Percentiles rank a stretch among this genome's conserved stretches.
These are phyloP conservation scores for Trachops cirrhosus DNA, from an alignment of 2,797 vertebrate species.

Conservation along the genomic window DNA sequence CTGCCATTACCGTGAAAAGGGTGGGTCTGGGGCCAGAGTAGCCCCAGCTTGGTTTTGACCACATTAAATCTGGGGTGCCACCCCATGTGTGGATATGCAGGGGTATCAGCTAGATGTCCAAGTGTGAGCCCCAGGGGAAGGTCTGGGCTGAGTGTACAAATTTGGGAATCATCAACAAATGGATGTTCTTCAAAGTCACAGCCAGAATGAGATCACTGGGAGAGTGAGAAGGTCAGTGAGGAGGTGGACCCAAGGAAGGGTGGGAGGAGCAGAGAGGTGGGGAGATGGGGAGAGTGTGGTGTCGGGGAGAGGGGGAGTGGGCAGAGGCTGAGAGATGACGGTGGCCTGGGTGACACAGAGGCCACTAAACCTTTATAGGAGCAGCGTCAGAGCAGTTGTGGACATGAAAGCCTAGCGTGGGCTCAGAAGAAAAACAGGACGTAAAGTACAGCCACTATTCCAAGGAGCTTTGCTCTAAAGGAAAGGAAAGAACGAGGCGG, in stretches of 20 bases:
- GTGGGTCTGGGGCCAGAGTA: background rate
- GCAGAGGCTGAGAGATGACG: rapidly evolving
- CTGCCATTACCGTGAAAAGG: background rate
- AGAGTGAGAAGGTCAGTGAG: background rate
- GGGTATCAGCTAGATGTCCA: background rate
- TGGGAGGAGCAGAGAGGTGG: background rate
- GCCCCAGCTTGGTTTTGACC: background rate
- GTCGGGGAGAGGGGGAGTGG: background rate
- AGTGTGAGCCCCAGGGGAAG: background rate
- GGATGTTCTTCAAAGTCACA: background rate
- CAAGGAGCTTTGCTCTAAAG: background rate
- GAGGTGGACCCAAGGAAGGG: background rate
- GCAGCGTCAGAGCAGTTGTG: rapidly evolving
- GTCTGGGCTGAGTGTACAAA: background rate
- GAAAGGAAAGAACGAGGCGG: background rate
- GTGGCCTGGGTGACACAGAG: rapidly evolving
- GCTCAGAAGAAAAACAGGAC: background rate
- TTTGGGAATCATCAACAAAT: background rate
- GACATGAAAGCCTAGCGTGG: background rate
- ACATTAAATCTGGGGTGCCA: background rate
- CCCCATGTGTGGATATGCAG: background rate
- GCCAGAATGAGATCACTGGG: background rate
- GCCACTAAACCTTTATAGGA: background rate
- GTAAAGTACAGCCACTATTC: background rate
- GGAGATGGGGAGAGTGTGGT: no score